Conservation (phyloP, 2,888 invertebrate species). For the Serrognathus titanus region DNA sequence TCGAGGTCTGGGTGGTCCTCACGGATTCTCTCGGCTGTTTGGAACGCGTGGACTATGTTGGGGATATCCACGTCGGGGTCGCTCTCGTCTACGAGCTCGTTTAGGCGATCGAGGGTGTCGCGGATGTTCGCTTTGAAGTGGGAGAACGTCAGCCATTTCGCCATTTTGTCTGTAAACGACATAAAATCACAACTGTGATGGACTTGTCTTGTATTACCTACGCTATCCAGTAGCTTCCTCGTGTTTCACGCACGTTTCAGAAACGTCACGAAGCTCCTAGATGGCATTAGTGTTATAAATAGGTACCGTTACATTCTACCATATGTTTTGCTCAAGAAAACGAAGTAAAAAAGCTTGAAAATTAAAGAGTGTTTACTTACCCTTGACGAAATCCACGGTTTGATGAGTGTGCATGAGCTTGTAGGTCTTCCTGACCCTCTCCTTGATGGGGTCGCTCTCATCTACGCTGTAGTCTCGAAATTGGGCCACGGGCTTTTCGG, state of each 20-base stretch:
- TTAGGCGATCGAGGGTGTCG: conserved; percentile 81
- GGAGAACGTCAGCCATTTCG: conserved; percentile 80
- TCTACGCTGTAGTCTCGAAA: conserved; percentile 80
- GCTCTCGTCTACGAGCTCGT: conserved; percentile 89
- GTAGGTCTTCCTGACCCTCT: conserved; percentile 81
- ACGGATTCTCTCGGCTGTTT: conserved; percentile 91
- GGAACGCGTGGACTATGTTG: conserved; percentile 93
- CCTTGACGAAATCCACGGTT: conserved; percentile 82
- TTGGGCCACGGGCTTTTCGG: conserved; percentile 67
- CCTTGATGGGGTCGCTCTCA: conserved; percentile 69
- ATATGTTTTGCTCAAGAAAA: too few relatives aligned
- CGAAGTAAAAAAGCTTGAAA: too few relatives aligned
- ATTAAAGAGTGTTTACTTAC: conserved; percentile 41
- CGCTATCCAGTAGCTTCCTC: too few relatives aligned
- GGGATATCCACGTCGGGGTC: conserved; percentile 93
- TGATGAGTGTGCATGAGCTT: conserved; percentile 84
- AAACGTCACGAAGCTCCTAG: too few relatives aligned
- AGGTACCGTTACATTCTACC: too few relatives aligned
- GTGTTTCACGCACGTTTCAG: too few relatives aligned
- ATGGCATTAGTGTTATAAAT: too few relatives aligned
- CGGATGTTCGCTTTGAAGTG: conserved; percentile 78
- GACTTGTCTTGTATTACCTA: too few relatives aligned
- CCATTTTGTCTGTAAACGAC: conserved; percentile 58
- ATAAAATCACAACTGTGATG: conserved; percentile 13
- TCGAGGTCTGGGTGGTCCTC: conserved; percentile 78